Base-by-base conservation (phyloP, 2,113 vertebrate genomes). In the Felis chaus region DNA sequence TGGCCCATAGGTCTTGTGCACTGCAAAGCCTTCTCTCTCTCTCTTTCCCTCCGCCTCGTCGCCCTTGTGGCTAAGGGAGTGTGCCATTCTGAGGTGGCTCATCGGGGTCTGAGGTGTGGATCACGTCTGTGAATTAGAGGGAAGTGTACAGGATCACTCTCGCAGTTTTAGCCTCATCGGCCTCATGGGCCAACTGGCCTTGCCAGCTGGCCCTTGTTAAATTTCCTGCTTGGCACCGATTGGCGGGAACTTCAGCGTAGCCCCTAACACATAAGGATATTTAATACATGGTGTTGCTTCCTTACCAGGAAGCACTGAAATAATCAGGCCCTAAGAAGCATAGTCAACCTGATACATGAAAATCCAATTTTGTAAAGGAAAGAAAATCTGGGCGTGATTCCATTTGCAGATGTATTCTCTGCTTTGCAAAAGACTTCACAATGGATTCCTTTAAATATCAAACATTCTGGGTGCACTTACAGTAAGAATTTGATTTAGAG, bases 151-250 rank as follows among this genome's bases (percentile, higher is more conserved):
- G 33, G 27, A n/a, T 80, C 86, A 94, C 45, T 92, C 82, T 25
- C 12, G 36, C 29, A 79, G 36, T 83, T n/a, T 89, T 81, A 78
- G 39, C 48, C 36, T 66, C 50, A 23, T 80, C 29, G 80, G 50
- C 23, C 41, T 83, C 65, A 3, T 65, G 91, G 50, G 41, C 74
- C 83, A 96, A 50, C 25, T 74, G 63, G 83, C 55, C 82, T 92
- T 96, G 74, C 94, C 90, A 96, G 84, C 69, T 85, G 88, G 45
- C 66, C 69, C 50, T 94, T 89, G 80, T 91, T 87, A 90, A 74
- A 41, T 69, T 95, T 82, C 71, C 61, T 91, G 41, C n/a, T 81
- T 19, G 2, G 91, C 80, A 76, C 53, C 92, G 31, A 74, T 53
- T 36, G 48, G 16, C 36, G 71, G 74, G 66, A 89, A 71, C 50